Evolutionary conservation across 2,888 invertebrate genomes (phyloP).

Genomic region (Germaria angustata): DNA sequence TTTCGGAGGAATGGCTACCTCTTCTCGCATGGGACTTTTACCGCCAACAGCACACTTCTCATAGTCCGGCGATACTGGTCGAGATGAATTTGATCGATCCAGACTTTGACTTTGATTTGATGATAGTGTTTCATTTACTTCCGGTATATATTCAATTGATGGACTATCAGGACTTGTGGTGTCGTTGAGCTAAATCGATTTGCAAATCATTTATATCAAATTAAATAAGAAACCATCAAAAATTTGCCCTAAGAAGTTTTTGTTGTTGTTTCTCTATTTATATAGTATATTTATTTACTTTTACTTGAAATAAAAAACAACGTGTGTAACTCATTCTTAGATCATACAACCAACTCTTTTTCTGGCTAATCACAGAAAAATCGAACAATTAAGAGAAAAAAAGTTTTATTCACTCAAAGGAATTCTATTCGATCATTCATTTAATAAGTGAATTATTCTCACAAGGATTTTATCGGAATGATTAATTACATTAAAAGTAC

Average conservation of each 20-base stretch:
- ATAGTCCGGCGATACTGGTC: constrained; percentile 81
- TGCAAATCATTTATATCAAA: constrained; percentile 68
- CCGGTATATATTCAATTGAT: constrained; percentile 75
- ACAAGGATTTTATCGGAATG: not conserved
- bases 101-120: constrained; percentile 69
- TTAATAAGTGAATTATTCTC: constrained; percentile 3
- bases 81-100: constrained; percentile 78
- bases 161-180: constrained; percentile 76
- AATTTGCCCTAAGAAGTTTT: constrained; percentile 47
- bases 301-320: constrained; percentile 12
- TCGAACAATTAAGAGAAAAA: constrained; percentile 12
- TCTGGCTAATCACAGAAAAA: constrained; percentile 38
- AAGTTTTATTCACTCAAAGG: not conserved
- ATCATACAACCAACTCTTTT: constrained; percentile 5
- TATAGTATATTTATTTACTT: not conserved
- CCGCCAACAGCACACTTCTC: constrained; percentile 71
- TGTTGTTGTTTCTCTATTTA: not conserved
- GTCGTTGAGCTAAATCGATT: constrained; percentile 71
- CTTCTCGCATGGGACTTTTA: constrained; percentile 67
- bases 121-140: constrained; percentile 70
- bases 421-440: constrained; percentile 22
- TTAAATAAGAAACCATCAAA: constrained; percentile 58
- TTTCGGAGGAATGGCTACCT: constrained; percentile 71
- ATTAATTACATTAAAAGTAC: constrained; percentile 18
- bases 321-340: constrained; percentile 1